Evolutionary conservation across 1,140 invertebrate species (phyloP).

Genomic region (Achatina immaculata): DNA sequence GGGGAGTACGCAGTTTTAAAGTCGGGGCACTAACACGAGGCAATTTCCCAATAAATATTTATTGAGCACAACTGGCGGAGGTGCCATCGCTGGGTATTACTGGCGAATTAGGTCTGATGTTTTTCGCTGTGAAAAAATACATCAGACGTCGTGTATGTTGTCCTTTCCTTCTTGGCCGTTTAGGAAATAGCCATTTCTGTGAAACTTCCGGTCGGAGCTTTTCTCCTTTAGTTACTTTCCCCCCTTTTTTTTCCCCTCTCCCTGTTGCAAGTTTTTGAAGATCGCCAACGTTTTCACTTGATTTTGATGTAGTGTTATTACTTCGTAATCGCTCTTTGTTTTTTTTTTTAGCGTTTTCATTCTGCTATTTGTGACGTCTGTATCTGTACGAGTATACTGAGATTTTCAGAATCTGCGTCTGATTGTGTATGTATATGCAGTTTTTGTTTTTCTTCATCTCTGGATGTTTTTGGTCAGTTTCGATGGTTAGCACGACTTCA

Average conservation of each 20-base stretch:
- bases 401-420: too few species aligned
- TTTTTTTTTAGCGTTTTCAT: too few species aligned
- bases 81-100: not conserved
- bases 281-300: too few species aligned
- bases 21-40: not conserved
- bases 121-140: slow-evolving; percentile 2
- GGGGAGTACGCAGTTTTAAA: not conserved
- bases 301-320: too few species aligned
- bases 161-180: not conserved
- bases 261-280: too few species aligned
- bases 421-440: too few species aligned
- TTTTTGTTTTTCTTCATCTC: too few species aligned
- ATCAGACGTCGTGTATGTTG: slow-evolving; percentile 6
- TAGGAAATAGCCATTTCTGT: slow-evolving; percentile 5
- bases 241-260: not conserved
- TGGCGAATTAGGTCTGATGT: not conserved
- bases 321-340: too few species aligned
- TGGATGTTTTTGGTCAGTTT: too few species aligned
- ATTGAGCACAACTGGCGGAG: not conserved
- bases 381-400: too few species aligned
- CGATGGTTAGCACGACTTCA: too few species aligned
- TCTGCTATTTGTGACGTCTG: too few species aligned
- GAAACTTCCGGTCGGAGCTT: not conserved
- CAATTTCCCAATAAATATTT: slow-evolving; percentile 17
- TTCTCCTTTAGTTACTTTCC: not conserved